Evolutionary conservation across 2,888 invertebrate species (phyloP).

Genomic region (Pollenia griseotomentosa): DNA sequence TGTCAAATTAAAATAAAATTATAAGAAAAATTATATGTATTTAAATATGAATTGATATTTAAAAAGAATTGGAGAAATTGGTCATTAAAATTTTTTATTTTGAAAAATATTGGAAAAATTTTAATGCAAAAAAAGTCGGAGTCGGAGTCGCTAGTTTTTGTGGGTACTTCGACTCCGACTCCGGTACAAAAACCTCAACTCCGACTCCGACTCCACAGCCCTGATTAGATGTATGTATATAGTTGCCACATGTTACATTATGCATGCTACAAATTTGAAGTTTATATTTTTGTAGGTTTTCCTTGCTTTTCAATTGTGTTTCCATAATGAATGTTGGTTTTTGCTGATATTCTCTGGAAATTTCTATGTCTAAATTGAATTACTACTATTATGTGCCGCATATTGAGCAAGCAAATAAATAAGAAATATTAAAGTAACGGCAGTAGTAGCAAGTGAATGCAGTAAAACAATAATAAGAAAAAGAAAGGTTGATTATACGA

Average conservation of each 20-base stretch:
- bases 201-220: no score
- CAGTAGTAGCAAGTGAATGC: not conserved
- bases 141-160: no score
- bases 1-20: no score
- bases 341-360: not conserved
- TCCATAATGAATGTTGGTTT: conserved; percentile 28
- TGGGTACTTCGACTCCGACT: no score
- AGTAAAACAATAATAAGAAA: conserved; percentile 4
- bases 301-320: conserved; percentile 45
- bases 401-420: conserved; percentile 46
- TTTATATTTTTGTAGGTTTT: not conserved
- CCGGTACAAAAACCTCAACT: no score
- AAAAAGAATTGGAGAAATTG: no score
- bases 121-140: no score
- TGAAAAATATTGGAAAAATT: no score
- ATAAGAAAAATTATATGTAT: no score
- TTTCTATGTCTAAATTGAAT: conserved; percentile 60
- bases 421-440: conserved; percentile 28
- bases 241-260: conserved; percentile 38
- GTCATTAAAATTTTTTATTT: no score
- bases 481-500: not conserved
- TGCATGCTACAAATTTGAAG: conserved; percentile 27
- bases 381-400: conserved; percentile 35
- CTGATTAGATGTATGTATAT: no score
- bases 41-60: no score